Evolutionary conservation across 2,113 vertebrate genomes (phyloP), one percentile per base, ranked within the genome.

Genomic region (Misgurnus anguillicaudatus): DNA sequence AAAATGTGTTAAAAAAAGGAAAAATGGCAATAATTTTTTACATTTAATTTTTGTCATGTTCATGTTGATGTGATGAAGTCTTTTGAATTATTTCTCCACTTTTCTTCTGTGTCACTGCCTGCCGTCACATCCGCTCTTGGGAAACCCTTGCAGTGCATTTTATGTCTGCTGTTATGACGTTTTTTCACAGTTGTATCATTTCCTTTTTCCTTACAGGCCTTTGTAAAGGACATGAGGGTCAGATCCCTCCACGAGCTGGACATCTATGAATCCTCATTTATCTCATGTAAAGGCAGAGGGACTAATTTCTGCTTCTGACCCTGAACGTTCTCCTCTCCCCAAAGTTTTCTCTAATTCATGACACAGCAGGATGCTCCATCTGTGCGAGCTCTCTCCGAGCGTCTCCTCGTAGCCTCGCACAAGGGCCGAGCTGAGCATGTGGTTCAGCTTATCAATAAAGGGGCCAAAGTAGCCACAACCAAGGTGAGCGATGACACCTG

Each of bases 371-470:
- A 98, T 96, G 96, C 78, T 8, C 83, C 91, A 86, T 90, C 89
- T 88, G 94, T 95, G 90, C 95, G 95, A 3, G 94, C 92, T 85
- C 96, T 98, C 90, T 98, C 97, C 81, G 97, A 99, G 95, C 95
- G 95, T 90, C 96, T 98, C 90, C 95, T 98, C 67, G 83, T 98
- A 95, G 96, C 97, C 11, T 94, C 97, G 1, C 95, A 98, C 94
- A 99, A 98, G 93, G 97, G 97, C 89, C 96, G 98, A 88, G 93
- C 93, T 5, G 96, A 98, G 90, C 95, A 96, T 95, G 97, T 99
- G 92, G 97, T 98, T 89, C 96, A 98, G 93, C 96, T 98, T 88
- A 99, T 98, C 93, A 99, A 99, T 94, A 97, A 93, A 92, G 97
- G 97, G 3, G 97, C 96, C 88, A 97, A 96, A 91, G 96, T 98